phyloP scores from a whole-genome alignment of 2,888 invertebrate genomes.

The Crepidodera aurea region DNA sequence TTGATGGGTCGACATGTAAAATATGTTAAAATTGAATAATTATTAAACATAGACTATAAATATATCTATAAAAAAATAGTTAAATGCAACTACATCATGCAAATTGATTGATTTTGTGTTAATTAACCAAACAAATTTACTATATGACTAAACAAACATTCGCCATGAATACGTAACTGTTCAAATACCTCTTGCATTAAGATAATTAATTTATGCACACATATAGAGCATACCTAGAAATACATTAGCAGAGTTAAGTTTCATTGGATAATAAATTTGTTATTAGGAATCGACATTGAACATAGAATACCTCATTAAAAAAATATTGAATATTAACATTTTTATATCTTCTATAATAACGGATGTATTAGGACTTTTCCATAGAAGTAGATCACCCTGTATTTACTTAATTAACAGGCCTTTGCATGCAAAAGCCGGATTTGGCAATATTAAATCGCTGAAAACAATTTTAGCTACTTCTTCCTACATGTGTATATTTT shows the following conservation, averaged over 20 bases:
- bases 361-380: too few species aligned
- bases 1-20: not conserved
- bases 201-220: slow-evolving; percentile 32
- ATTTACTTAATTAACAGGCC: too few species aligned
- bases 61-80: not conserved
- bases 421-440: not conserved
- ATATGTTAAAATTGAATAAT: not conserved
- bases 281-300: too few species aligned
- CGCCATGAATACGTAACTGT: slow-evolving; percentile 26
- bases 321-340: too few species aligned
- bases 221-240: slow-evolving; percentile 19
- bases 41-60: not conserved
- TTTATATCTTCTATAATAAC: too few species aligned
- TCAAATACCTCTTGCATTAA: slow-evolving; percentile 28
- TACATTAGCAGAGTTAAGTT: slow-evolving; percentile 1
- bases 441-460: not conserved
- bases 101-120: slow-evolving; percentile 18
- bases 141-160: slow-evolving; percentile 27
- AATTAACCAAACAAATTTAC: slow-evolving; percentile 32
- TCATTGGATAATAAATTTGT: too few species aligned
- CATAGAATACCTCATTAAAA: too few species aligned
- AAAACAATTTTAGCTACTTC: not conserved
- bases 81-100: not conserved
- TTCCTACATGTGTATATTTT: slow-evolving; percentile 21
- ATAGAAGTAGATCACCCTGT: too few species aligned